Conservation (phyloP, 2,888 invertebrate species). For the Crepidodera aurea region DNA sequence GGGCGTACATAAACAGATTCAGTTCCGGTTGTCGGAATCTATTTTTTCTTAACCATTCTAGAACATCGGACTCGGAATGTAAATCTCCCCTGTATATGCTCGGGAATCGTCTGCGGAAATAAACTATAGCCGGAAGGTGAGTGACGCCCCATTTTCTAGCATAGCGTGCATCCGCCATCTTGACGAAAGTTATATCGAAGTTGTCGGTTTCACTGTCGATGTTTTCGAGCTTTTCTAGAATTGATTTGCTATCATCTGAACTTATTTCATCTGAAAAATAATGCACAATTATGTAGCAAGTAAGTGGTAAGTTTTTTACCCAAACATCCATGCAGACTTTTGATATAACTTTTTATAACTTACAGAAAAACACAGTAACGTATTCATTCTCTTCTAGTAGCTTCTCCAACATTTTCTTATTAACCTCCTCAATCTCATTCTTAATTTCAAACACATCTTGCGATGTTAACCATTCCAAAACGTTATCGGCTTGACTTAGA, state of each 20-base stretch:
- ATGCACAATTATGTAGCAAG: too few species aligned
- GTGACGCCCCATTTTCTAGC: constrained; percentile 95
- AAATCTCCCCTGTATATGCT: constrained; percentile 87
- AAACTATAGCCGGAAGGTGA: constrained; percentile 89
- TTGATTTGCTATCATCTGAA: constrained; percentile 80
- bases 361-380: constrained; percentile 94
- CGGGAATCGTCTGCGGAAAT: constrained; percentile 90
- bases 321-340: too few species aligned
- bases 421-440: constrained; percentile 97
- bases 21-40: constrained; percentile 91
- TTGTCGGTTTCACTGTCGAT: constrained; percentile 96
- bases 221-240: constrained; percentile 86
- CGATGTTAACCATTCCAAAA: constrained; percentile 89
- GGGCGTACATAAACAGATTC: constrained; percentile 93
- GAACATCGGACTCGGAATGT: constrained; percentile 82
- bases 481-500: constrained; percentile 83
- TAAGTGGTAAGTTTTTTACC: too few species aligned
- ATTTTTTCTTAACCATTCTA: constrained; percentile 93
- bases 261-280: constrained; percentile 81
- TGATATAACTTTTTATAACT: too few species aligned
- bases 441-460: constrained; percentile 95
- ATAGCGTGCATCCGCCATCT: constrained; percentile 90
- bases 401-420: constrained; percentile 95
- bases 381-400: constrained; percentile 94
- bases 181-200: constrained; percentile 92